Base-by-base conservation (phyloP, 2,797 vertebrate species). In the Gymnoscopelus microlampas region DNA sequence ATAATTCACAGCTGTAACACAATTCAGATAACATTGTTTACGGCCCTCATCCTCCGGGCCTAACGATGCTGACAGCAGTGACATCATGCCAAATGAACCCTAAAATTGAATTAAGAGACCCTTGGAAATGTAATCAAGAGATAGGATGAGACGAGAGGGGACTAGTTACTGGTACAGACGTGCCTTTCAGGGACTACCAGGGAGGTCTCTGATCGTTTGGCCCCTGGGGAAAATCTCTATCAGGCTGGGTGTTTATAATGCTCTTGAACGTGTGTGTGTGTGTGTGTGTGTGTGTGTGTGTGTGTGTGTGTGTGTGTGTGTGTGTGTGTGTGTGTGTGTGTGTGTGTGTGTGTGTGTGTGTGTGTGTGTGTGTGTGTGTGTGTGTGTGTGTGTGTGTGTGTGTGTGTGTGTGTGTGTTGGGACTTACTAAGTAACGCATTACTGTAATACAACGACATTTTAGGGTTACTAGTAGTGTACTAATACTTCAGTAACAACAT, bases 111-210 rank as follows among this genome's bases (percentile, higher is more conserved):
- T 88, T 84, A 87, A 62, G 56, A 39, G 72, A 44, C 57, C 77
- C 67, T 72, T 62, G 77, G 63, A 88, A 90, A 89, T 87, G 73
- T 70, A 73, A 91, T 88, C 73, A 87, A 12, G 66, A 57, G 58
- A 58, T 56, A 74, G 69, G 72, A 35, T 3, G 68, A 75, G 53
- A 35, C 64, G 57, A 49, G 56, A 3, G n/a, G 32, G 56, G 59
- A 58, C 47, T 47, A 60, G 60, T 53, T 9, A 12, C 39, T 44
- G 39, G 39, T 44, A 13, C 48, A 44, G 68, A 13, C 1, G 8
- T 12, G 35, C n/a, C 63, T 53, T 71, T 62, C 64, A 24, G 32
- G 7, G 32, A 35, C 60, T 63, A 68, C 72, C 63, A 72, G 68
- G 54, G 65, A 71, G 66, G n/a, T 14, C 29, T 56, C 19, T 49